phyloP scores from a whole-genome alignment of 2,888 invertebrate genomes.

The Plutella xylostella region DNA sequence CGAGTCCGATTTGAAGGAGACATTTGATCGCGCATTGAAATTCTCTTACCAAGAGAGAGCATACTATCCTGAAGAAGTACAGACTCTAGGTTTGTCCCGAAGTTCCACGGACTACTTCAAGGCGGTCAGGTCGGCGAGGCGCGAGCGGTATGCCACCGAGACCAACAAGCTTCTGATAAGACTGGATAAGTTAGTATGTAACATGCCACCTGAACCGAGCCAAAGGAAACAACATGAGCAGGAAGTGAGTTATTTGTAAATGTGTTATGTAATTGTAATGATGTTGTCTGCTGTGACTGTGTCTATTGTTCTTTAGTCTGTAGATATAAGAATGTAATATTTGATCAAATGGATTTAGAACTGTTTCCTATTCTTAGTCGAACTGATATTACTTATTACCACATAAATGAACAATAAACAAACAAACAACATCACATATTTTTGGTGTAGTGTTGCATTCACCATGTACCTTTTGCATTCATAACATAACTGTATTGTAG shows the following conservation, averaged over 20 bases:
- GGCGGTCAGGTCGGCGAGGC: slow-evolving; percentile 67
- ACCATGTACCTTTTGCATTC: too few species aligned
- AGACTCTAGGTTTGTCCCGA: slow-evolving; percentile 67
- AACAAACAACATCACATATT: background rate
- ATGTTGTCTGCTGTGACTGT: too few species aligned
- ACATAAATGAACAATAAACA: background rate
- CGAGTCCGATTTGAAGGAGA: slow-evolving; percentile 72
- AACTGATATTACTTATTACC: too few species aligned
- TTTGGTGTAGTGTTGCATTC: background rate
- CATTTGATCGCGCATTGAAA: slow-evolving; percentile 66
- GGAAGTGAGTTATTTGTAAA: slow-evolving; percentile 60
- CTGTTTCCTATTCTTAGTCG: too few species aligned
- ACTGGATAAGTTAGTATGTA: slow-evolving; percentile 88
- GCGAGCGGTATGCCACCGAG: slow-evolving; percentile 92
- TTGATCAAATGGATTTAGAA: too few species aligned
- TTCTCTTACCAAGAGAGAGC: slow-evolving; percentile 39
- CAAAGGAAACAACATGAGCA: slow-evolving; percentile 81
- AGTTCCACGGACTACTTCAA: slow-evolving; percentile 84
- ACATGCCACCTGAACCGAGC: slow-evolving; percentile 79
- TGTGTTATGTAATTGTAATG: too few species aligned
- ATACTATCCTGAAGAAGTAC: slow-evolving; percentile 1
- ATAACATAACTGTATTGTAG: slow-evolving; percentile 41
- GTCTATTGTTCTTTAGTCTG: too few species aligned
- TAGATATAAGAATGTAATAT: too few species aligned
- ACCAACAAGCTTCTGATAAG: slow-evolving; percentile 96